phyloP scores from a whole-genome alignment of 2,888 invertebrate species.

The Melikaiella ostensackeni region DNA sequence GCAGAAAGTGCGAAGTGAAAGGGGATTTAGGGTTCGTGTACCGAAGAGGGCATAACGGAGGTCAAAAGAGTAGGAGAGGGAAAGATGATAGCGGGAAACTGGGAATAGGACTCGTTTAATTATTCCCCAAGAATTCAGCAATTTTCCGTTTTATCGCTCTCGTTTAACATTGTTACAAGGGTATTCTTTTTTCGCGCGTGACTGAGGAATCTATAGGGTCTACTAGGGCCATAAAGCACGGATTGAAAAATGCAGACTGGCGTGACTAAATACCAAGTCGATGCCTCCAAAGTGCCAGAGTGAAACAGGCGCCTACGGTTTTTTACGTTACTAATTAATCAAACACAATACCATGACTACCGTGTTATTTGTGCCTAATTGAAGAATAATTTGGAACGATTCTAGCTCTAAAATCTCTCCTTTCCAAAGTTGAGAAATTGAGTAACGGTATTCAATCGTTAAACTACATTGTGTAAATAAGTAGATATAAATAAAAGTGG shows the following conservation, averaged over 20 bases:
- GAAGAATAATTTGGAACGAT: neutral
- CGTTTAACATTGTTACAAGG: slow-evolving; percentile 43
- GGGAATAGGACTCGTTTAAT: slow-evolving; percentile 63
- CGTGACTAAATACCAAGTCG: slow-evolving; percentile 40
- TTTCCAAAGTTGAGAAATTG: neutral
- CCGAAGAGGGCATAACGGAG: slow-evolving; percentile 44
- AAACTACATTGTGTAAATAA: neutral
- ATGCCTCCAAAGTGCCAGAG: slow-evolving; percentile 10
- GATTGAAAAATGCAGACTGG: slow-evolving; percentile 34
- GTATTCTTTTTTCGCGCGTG: slow-evolving; percentile 40
- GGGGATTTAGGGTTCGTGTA: slow-evolving; percentile 51
- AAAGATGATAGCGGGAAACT: slow-evolving; percentile 31
- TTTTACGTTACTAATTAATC: slow-evolving; percentile 13
- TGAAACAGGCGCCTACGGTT: slow-evolving; percentile 23
- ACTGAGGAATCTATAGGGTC: slow-evolving; percentile 17
- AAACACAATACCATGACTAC: neutral
- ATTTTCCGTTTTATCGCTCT: slow-evolving; percentile 69
- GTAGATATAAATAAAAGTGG: slow-evolving; percentile 11
- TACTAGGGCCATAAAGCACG: slow-evolving; percentile 40
- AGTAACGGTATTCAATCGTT: slow-evolving; percentile 5
- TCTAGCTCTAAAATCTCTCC: neutral
- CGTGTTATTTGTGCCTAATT: slow-evolving; percentile 6
- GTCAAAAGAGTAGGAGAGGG: slow-evolving; percentile 40
- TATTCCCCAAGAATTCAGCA: slow-evolving; percentile 66
- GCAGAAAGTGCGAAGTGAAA: slow-evolving; percentile 44